Evolutionary conservation across 2,797 vertebrate species (phyloP), one percentile per base, ranked within the genome.

Genomic region (Setipinna tenuifilis): DNA sequence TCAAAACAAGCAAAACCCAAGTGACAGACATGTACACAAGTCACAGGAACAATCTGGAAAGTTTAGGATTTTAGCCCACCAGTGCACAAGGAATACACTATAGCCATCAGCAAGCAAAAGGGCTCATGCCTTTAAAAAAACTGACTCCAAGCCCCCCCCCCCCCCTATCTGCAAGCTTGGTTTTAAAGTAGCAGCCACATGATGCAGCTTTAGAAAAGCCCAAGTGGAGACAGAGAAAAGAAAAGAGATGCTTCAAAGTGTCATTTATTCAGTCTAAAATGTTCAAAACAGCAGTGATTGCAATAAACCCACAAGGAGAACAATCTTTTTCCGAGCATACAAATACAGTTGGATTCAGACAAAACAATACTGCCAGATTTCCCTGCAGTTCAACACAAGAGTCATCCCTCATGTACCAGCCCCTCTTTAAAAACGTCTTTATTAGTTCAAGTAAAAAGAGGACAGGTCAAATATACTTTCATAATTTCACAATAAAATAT

Each of bases 401-500:
- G 35, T 44, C 6, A 78, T 78, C 71, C 71, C 71, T 78, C 71
- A 78, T 44, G 21, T 14, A 6, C 71, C 35, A 78, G 1, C 6
- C 16, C 19, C 14, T 75, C 35, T 2, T 78, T 78, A 75, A 6
- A 41, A 85, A 62, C 21, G 41, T n/a, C 50, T 87, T 89, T 89
- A 86, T 88, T 84, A 21, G 81, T 89, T 91, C 83, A 89, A 88
- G 83, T 89, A 86, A 85, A 41, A 62, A 14, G 16, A 31, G 16
- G 7, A 80, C 83, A 87, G 84, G 82, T 86, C 85, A 83, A 87
- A 87, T 48, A 81, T 83, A 75, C 21, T 83, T 86, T 57, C 82
- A 83, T 86, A 85, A 61, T 83, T 81, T 57, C 71, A 50, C 68
- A 85, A 41, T 46, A 85, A 86, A 83, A 89, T 90, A 91, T 91